Evolutionary conservation across 2,797 vertebrate species (phyloP), one percentile per base, ranked within the genome.

Genomic region (Chaetophractus vellerosus): DNA sequence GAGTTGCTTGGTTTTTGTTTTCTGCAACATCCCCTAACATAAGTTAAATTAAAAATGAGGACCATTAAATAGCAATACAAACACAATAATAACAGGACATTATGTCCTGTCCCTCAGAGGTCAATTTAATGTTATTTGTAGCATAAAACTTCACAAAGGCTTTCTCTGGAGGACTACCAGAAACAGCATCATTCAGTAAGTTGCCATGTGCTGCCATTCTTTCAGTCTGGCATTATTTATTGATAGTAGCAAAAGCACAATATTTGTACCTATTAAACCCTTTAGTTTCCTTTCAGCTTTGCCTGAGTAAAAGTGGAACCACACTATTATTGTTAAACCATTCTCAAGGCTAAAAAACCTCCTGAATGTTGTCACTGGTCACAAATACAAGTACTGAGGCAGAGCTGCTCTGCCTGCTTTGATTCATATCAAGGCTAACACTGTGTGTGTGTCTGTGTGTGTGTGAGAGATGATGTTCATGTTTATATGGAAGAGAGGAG

Each of bases 231-330:
- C 96, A 96, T 98, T 98, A 96, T 98, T 98, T 98, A 97, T 98
- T 98, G 98, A 97, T 98, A 94, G 96, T 97, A 96, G 88, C 81
- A 86, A 94, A 97, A 98, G 94, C 96, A 95, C 90, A 94, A 64
- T 98, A 92, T 98, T 98, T 98, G 95, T 98, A 97, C 97, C 98
- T 97, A 97, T 98, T 98, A 98, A 96, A 97, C 91, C 96, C 98
- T 94, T 97, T 96, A 95, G 93, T 97, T 98, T 97, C 92, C 93
- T 97, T 98, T 97, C 87, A 95, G 95, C 95, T 98, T 96, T 97
- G 96, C 94, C 93, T 96, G 59, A 94, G 79, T 94, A 94, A 97
- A 97, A 97, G 95, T 75, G 45, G 31, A 97, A 97, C 74, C 38
- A 93, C 84, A 75, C 91, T 79, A 79, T 97, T 97, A 97, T 97